Evolutionary conservation across 2,113 vertebrate species (phyloP), one percentile per base, ranked within the genome.

Genomic region (Alexandromys fortis): DNA sequence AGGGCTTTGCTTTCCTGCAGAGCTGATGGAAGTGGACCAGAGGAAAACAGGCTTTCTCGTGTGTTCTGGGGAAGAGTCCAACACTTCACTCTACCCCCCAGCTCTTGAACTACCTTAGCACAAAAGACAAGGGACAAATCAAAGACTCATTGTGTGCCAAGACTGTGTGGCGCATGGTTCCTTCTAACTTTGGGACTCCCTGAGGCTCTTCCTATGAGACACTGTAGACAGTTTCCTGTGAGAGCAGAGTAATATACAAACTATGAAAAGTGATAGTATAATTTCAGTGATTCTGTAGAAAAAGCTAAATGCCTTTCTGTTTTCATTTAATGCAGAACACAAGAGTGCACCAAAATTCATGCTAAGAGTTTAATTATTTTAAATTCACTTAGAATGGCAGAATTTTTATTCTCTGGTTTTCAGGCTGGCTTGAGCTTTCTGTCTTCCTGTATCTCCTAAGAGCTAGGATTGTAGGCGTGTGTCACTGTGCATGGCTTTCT

Each of bases 1-100:
- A 82, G 67, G 58, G 68, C 89, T 94, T 96, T 67, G 45, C 92
- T 92, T 96, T 72, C 76, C 76, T 67, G 33, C 5, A 30, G 72
- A 95, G 81, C 52, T 61, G 91, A 92, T 72, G 58, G 58, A 38
- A 77, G 38, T 7, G 75, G 91, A 78, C 45, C 92, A 89, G 77
- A 89, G 61, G 35, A 42, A 45, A 92, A 67, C 10, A 19, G 87
- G 76, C 76, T 73, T 90, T 76, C 91, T 89, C 24, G 0, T 63
- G 49, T 89, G 95, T 92, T 89, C 93, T 87, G 72, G n/a, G 6
- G 52, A 30, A 72, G 52, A 93, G 28, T 91, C 72, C 91, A 63
- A 38, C 47, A 42, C 92, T 96, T 92, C 45, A 38, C 76, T 58
- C 76, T 61, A 26, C 12, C 87, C 87, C 72, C 35, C 79, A 68